Base-by-base conservation (phyloP, 1,140 invertebrate species). In the Drosophila prosaltans region DNA sequence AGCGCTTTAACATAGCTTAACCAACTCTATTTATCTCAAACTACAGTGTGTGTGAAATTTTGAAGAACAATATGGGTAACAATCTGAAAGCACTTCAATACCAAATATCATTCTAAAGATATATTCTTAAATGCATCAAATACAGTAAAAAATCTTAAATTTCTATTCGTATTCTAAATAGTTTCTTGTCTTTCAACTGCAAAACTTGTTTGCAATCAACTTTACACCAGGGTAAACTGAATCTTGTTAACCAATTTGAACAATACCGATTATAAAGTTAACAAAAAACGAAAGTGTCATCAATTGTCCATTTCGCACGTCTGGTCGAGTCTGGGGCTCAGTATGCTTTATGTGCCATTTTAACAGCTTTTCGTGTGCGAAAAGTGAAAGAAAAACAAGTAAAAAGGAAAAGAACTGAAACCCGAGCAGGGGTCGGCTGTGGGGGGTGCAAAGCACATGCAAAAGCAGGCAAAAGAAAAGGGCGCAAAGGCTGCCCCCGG, bases 301-400 rank as follows among this genome's bases (percentile, higher is more conserved):
- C 16, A 63, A 63, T 43, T 43, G 60, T 63, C 61, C 28, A 30
- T 41, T 41, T 28, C 26, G 60, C 40, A 45, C 41, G 45, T 51
- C 41, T 45, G 60, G 32, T 21, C 59, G 5, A 3, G 7, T 58
- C 26, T 39, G 21, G 30, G 7, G 32, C 40, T 41, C 7, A 26
- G 24, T n/a, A 11, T 28, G n/a, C 16, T 7, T 63, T 28, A 28
- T 48, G 48, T 32, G 26, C 36, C 57, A 28, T 61, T 69, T 81
- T 72, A 79, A 75, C 54, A 78, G 54, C 70, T 54, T 40, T 70
- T 72, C 55, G 55, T 51, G 55, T 54, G 30, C 11, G 16, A 48
- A 54, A 74, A 69, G 45, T 65, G 48, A 74, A 74, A 78, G 62
- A 43, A 55, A 69, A 58, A 60, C 11, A n/a, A 40, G 58, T 7